Conservation (phyloP, 2,113 vertebrate species). For the Menura novaehollandiae region DNA sequence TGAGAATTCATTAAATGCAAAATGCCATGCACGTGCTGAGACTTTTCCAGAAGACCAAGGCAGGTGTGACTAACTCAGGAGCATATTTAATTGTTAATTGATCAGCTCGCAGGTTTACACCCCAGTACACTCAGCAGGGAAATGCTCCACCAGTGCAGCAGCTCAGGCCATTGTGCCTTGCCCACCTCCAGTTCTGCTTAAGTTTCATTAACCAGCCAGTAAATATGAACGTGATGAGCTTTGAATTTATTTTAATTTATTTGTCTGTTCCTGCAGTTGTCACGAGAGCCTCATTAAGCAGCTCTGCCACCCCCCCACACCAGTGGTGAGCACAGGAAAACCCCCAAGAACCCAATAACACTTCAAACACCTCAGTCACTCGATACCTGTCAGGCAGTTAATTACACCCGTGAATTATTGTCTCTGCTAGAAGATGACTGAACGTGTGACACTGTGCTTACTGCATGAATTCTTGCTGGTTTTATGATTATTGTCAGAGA, state of each 20-base stretch:
- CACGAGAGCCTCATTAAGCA: not conserved
- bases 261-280: not conserved
- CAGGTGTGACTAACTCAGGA: not conserved
- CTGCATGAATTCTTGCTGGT: not conserved
- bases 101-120: not conserved
- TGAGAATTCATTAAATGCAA: not conserved
- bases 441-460: not conserved
- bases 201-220: not conserved
- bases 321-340: not conserved
- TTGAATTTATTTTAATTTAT: not conserved
- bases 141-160: accelerated
- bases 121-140: accelerated
- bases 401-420: not conserved
- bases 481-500: conserved; percentile 8
- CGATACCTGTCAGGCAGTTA: not conserved
- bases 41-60: not conserved
- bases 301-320: not conserved
- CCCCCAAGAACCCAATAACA: not conserved
- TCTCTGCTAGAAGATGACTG: not conserved
- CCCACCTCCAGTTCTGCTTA: not conserved
- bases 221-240: not conserved
- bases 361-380: not conserved
- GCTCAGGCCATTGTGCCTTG: not conserved
- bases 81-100: not conserved
- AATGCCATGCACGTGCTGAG: not conserved